phyloP scores from a whole-genome alignment of 64 coral and sea anemone species.

The Actinia equina region DNA sequence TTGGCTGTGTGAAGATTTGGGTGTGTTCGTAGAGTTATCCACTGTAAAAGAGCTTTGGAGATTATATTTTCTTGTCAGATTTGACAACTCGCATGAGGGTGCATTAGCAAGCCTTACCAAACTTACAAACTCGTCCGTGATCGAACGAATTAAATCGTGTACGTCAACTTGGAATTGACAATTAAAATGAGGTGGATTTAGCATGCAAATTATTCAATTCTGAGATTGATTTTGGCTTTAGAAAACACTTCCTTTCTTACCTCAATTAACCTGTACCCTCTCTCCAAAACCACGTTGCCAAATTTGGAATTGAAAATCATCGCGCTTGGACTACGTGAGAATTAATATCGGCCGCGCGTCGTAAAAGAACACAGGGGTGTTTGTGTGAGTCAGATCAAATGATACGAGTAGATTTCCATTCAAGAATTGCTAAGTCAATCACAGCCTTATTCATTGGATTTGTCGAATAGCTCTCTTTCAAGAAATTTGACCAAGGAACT shows the following conservation, averaged over 20 bases:
- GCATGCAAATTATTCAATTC: conserved; percentile 3
- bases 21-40: not conserved
- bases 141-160: not conserved
- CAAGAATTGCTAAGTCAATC: not conserved
- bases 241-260: not conserved
- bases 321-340: not conserved
- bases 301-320: not conserved
- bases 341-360: not conserved
- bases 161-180: not conserved
- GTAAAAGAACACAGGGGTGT: not conserved
- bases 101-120: not conserved
- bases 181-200: not conserved
- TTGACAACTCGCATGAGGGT: conserved; percentile 17
- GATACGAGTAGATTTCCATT: not conserved
- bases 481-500: not conserved
- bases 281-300: not conserved
- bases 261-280: not conserved
- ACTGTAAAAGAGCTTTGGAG: not conserved
- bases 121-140: not conserved
- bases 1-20: not conserved
- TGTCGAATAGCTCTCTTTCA: not conserved
- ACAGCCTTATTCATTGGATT: not conserved
- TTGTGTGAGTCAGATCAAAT: not conserved
- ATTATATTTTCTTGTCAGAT: not conserved
- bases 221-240: not conserved